These are phyloP conservation scores for Drosophila tani DNA, from an alignment of 1,140 invertebrate genomes.

Conservation along the genomic window DNA sequence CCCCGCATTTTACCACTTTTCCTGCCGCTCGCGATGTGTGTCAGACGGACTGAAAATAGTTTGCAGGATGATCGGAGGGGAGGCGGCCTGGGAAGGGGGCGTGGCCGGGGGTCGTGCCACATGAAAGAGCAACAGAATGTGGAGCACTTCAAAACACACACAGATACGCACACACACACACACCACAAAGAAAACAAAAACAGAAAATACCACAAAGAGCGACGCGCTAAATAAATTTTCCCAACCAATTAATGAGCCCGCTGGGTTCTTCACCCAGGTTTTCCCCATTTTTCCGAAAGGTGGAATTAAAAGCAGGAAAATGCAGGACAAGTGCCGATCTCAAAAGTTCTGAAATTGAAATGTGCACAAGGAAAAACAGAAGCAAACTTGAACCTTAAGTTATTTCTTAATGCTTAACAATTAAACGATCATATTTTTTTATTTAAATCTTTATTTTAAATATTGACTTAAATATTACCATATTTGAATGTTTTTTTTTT, in stretches of 20 bases:
- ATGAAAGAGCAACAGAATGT: slow-evolving; percentile 70
- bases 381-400: neutral
- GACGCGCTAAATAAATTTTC: slow-evolving; percentile 51
- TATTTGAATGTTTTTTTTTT: too few species aligned
- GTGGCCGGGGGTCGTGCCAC: slow-evolving; percentile 34
- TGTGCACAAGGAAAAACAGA: neutral
- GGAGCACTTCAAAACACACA: slow-evolving; percentile 57
- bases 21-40: slow-evolving; percentile 61
- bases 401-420: too few species aligned
- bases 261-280: slow-evolving; percentile 42
- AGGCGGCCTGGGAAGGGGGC: neutral
- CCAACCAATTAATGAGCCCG: slow-evolving; percentile 66
- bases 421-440: too few species aligned
- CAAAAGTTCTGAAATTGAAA: neutral
- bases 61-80: slow-evolving; percentile 52
- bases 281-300: neutral
- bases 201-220: slow-evolving; percentile 13
- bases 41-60: slow-evolving; percentile 74
- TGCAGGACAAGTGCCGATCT: slow-evolving; percentile 8
- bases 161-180: neutral
- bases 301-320: neutral
- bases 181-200: slow-evolving; percentile 21
- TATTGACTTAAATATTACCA: too few species aligned
- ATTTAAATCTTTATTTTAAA: too few species aligned
- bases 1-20: slow-evolving; percentile 16